These are phyloP conservation scores for Chaetodon trifasciatus DNA, from an alignment of 2,797 vertebrate genomes.

Conservation along the genomic window DNA sequence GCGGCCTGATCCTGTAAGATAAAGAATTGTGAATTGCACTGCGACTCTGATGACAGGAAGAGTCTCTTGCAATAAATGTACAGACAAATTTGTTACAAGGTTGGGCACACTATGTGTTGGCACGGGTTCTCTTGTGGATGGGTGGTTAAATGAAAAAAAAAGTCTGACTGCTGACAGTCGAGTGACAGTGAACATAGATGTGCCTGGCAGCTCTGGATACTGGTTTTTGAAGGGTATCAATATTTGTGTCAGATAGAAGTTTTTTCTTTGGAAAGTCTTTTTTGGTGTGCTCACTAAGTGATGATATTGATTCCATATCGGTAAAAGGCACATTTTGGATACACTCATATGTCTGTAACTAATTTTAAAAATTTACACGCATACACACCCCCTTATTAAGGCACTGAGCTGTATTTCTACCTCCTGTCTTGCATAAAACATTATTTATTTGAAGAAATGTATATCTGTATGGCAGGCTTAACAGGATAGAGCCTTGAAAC, in stretches of 20 bases:
- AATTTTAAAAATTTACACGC: slow-evolving; percentile 58
- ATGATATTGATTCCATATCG: slow-evolving; percentile 53
- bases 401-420: slow-evolving; percentile 84
- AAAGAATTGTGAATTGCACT: slow-evolving; percentile 59
- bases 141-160: slow-evolving; percentile 23
- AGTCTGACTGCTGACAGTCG: slow-evolving; percentile 29
- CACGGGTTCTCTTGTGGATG: slow-evolving; percentile 22
- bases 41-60: slow-evolving; percentile 52
- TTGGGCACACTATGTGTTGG: slow-evolving; percentile 39
- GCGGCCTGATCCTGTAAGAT: slow-evolving; percentile 51
- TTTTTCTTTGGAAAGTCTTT: slow-evolving; percentile 50
- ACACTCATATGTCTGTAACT: slow-evolving; percentile 60
- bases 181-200: slow-evolving; percentile 26
- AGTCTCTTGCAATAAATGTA: slow-evolving; percentile 81
- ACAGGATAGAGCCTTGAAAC: slow-evolving; percentile 72
- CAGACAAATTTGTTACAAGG: slow-evolving; percentile 56
- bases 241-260: slow-evolving; percentile 49
- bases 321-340: slow-evolving; percentile 65
- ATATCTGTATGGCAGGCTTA: slow-evolving; percentile 79
- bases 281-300: slow-evolving; percentile 58
- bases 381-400: slow-evolving; percentile 60
- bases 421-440: slow-evolving; percentile 84
- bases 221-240: slow-evolving; percentile 41
- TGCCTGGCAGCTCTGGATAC: slow-evolving; percentile 47
- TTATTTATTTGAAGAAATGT: slow-evolving; percentile 80